Base-by-base conservation (phyloP, 2,797 vertebrate genomes). In the Chrosomus eos region DNA sequence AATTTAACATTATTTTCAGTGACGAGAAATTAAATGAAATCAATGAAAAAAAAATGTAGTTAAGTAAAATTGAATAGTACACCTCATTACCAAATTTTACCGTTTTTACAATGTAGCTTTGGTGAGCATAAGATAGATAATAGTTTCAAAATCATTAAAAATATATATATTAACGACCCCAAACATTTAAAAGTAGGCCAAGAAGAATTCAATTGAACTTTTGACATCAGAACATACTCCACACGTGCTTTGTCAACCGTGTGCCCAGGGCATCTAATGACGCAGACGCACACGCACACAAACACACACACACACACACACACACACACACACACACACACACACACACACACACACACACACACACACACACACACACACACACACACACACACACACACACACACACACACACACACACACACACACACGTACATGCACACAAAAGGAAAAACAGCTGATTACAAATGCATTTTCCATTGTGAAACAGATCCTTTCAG, bases 381-480 rank as follows among this genome's bases (percentile, higher is more conserved):
- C 43, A 7, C 31, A 70, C 62, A 38, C n/a, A 58, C 70, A 38
- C 21, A 38, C n/a, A 76, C 14, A 31, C 10, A 10, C 13, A 45
- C 45, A 4, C 45, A 1, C 45, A 16, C 48, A 1, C 77, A 9
- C 71, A n/a, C 80, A n/a, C 43, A 7, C 31, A 70, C 62, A 38
- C n/a, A 58, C 70, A 38, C 21, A 38, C n/a, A 76, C 78, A 84
- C 55, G 74, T 62, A 78, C 36, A 73, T 38, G 8, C 26, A 79
- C 45, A 70, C 72, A 80, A 76, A 48, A 13, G 67, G 40, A 40
- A 80, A 60, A 83, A 53, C 53, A 66, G 74, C 16, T 78, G 21
- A 53, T 85, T 84, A 28, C 43, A 81, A 81, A 18, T 53, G 36
- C 13, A 86, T 90, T 87, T 86, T 90, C 55, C 82, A 86, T 78